Percentiles rank a stretch among this genome's conserved stretches.
Conservation (phyloP, 2,113 vertebrate genomes). For the Gyps fulvus region DNA sequence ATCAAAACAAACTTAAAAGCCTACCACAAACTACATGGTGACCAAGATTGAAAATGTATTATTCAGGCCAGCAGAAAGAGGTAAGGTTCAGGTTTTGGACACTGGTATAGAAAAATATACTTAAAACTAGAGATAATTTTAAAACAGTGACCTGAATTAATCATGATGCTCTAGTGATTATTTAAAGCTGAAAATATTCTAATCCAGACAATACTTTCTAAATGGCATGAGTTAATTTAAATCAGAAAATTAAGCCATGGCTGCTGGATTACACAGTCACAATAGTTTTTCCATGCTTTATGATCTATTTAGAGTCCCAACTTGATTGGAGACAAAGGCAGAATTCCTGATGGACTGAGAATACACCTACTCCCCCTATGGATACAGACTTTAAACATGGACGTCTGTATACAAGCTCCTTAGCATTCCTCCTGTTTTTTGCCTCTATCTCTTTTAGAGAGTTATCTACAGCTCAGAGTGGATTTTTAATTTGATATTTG, state of each 20-base stretch:
- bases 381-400: neutral
- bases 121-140: neutral
- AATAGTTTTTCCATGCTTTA: neutral
- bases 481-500: neutral
- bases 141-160: neutral
- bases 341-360: neutral
- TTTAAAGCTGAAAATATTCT: neutral
- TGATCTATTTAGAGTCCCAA: neutral
- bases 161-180: neutral
- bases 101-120: neutral
- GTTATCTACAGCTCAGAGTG: neutral
- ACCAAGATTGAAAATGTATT: constrained; percentile 5
- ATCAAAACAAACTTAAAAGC: constrained; percentile 59
- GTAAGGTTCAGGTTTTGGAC: neutral
- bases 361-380: fast-evolving
- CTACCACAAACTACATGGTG: neutral
- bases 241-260: neutral
- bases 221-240: neutral
- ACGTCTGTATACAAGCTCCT: neutral
- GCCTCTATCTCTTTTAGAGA: neutral
- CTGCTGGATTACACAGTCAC: neutral
- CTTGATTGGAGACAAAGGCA: neutral
- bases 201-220: neutral
- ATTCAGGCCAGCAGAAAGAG: neutral
- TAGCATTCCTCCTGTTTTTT: neutral